Base-by-base conservation (phyloP, 2,113 vertebrate species). In the Nymphicus hollandicus region DNA sequence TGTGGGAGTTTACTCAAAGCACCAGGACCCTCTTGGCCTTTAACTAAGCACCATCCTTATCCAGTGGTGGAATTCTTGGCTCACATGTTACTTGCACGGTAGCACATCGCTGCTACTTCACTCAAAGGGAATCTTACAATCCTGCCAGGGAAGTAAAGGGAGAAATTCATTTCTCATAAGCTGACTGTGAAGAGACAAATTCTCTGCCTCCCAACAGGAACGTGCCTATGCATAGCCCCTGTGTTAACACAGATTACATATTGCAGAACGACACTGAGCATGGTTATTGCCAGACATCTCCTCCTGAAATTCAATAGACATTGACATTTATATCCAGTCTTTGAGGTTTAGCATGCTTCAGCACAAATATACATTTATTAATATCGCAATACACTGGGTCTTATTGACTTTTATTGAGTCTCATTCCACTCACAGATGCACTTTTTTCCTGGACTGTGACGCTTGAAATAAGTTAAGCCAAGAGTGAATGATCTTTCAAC, bases 301-400 rank as follows among this genome's bases (percentile, higher is more conserved):
- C 79, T 93, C 86, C 78, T 81, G 88, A 92, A 96, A 97, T 92
- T 88, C 86, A 91, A 93, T 69, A 95, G 78, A 93, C 58, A 65
- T 85, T 66, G 89, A 89, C 95, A 94, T 91, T 96, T 95, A 95
- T 92, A 96, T 69, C 58, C 92, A 94, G 93, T 22, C 73, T 84
- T 71, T 94, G 70, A 88, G 83, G 77, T 92, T 93, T 68, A 82
- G 93, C 86, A 69, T 88, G 72, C 86, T 93, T 91, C 93, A 95
- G 92, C 93, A 95, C 52, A 95, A 96, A 95, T 76, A 84, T 19
- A 74, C 53, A 33, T 86, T 94, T 87, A 93, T 84, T 96, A 95
- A 95, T 91, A 92, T 47, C 7, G 0, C 78, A 64, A 72, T 82
- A 85, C 61, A 55, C 23, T 0, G 0, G 70, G 49, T 37, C 65